phyloP scores from a whole-genome alignment of 2,797 vertebrate species.

The Melanotaenia pygmaea region DNA sequence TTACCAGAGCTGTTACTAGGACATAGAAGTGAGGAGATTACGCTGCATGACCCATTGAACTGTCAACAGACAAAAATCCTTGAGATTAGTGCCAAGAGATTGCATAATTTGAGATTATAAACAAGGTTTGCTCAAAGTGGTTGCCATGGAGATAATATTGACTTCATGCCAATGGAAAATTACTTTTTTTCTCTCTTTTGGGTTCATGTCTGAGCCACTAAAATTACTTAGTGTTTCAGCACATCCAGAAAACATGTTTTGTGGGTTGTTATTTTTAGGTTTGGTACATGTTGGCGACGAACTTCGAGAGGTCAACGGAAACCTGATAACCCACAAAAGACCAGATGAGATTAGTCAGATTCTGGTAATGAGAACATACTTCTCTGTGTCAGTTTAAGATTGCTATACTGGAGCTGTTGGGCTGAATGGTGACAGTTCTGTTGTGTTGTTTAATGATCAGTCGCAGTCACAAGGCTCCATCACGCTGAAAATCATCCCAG shows the following conservation, averaged over 20 bases:
- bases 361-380: slow-evolving; percentile 77
- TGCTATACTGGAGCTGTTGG: neutral
- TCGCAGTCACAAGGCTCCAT: slow-evolving; percentile 95
- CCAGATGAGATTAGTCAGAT: slow-evolving; percentile 97
- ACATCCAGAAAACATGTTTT: slow-evolving; percentile 2
- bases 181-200: neutral
- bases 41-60: slow-evolving; percentile 54
- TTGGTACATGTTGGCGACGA: slow-evolving; percentile 95
- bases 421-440: neutral
- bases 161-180: slow-evolving; percentile 15
- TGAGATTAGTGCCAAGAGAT: slow-evolving; percentile 76
- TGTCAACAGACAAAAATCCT: slow-evolving; percentile 71
- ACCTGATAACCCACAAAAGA: slow-evolving; percentile 89
- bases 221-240: neutral
- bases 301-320: slow-evolving; percentile 93
- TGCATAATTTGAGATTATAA: slow-evolving; percentile 76
- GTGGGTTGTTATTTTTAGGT: slow-evolving; percentile 79
- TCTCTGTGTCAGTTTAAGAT: neutral
- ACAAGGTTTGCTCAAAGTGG: slow-evolving; percentile 45
- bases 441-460: slow-evolving; percentile 68
- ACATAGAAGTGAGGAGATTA: slow-evolving; percentile 66
- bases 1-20: slow-evolving; percentile 33
- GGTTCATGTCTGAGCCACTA: neutral
- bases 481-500: slow-evolving; percentile 95
- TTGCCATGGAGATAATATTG: slow-evolving; percentile 58